phyloP scores from a whole-genome alignment of 2,888 invertebrate species.

The Sinopyrophorus schimmeli region DNA sequence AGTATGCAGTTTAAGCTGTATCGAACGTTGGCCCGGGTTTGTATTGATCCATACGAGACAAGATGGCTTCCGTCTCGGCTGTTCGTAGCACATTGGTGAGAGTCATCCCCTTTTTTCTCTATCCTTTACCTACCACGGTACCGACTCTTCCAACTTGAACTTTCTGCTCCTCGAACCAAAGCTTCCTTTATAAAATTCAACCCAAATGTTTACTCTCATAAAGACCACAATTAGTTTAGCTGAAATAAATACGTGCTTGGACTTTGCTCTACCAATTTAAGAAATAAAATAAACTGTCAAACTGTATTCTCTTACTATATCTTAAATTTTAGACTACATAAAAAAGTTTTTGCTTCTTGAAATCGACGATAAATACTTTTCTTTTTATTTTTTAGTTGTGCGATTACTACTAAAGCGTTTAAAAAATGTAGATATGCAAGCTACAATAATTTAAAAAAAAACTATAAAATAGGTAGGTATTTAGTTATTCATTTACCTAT shows the following conservation, averaged over 20 bases:
- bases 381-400: too few relatives aligned
- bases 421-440: too few relatives aligned
- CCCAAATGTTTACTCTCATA: conserved; percentile 15
- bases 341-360: too few relatives aligned
- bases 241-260: conserved; percentile 48
- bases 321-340: too few relatives aligned
- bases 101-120: conserved; percentile 43
- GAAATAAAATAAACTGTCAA: conserved; percentile 56
- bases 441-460: too few relatives aligned
- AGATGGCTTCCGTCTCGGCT: conserved; percentile 52
- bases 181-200: conserved; percentile 13
- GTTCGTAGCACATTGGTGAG: conserved; percentile 50
- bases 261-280: conserved; percentile 53
- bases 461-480: too few relatives aligned
- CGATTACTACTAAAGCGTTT: too few relatives aligned
- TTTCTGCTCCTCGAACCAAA: conserved; percentile 17
- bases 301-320: too few relatives aligned
- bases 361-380: too few relatives aligned
- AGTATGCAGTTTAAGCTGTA: conserved; percentile 42
- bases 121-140: conserved; percentile 43
- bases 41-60: conserved; percentile 50
- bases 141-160: conserved; percentile 35
- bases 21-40: conserved; percentile 49
- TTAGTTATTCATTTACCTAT: too few relatives aligned
- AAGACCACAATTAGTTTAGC: conserved; percentile 21